These are phyloP conservation scores for Ivindomyrus marchei DNA, from an alignment of 2,113 vertebrate genomes.

Conservation along the genomic window DNA sequence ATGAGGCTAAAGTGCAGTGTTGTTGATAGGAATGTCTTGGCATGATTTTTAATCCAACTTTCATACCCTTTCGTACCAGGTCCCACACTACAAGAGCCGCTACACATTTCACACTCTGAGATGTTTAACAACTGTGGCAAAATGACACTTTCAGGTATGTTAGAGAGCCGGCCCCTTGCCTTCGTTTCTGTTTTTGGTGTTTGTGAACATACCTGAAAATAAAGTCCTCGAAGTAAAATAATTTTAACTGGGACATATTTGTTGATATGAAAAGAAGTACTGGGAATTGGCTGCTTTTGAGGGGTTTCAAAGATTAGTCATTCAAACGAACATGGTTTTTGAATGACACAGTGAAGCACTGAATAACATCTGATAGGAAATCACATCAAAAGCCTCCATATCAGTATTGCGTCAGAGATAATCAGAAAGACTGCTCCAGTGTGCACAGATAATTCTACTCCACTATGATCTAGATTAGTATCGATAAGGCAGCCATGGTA, in stretches of 20 bases:
- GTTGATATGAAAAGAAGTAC: background rate
- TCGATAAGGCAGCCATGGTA: background rate
- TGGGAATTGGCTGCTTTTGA: background rate
- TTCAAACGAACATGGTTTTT: background rate
- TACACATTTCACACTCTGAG: background rate
- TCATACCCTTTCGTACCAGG: background rate
- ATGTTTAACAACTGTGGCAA: background rate
- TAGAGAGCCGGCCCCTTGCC: background rate
- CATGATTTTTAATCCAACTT: background rate
- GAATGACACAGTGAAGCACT: background rate
- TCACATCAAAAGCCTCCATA: background rate
- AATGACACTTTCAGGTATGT: constrained; percentile 25
- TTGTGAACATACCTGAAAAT: background rate
- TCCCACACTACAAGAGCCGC: background rate
- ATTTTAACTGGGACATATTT: background rate
- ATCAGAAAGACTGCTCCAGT: background rate
- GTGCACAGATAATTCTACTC: background rate
- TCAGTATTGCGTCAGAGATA: background rate
- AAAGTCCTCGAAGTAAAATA: background rate
- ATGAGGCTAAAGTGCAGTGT: background rate
- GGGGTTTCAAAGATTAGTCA: background rate
- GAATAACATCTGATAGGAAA: background rate
- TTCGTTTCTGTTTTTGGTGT: background rate
- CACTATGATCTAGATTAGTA: background rate
- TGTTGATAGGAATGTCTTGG: background rate